Percentiles rank a stretch among this genome's conserved stretches.
Conservation (phyloP, 2,797 vertebrate genomes). For the Gallinago nigripennis region DNA sequence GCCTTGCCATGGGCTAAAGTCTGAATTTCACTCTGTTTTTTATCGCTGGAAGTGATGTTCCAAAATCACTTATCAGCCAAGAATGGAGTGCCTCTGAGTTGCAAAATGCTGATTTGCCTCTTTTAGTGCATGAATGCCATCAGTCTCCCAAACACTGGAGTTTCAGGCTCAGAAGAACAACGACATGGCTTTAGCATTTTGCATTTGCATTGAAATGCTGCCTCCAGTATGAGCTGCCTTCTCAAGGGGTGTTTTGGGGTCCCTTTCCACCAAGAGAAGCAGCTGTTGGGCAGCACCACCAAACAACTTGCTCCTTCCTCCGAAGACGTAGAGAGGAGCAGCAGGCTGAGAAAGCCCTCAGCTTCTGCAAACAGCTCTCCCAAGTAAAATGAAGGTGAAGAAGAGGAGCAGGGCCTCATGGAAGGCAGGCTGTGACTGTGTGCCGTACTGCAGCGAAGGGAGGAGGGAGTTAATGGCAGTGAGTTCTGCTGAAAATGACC, state of each 20-base stretch:
- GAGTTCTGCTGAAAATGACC: neutral
- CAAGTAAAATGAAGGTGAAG: neutral
- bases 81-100: neutral
- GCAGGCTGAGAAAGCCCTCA: neutral
- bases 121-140: neutral
- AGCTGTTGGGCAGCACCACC: neutral
- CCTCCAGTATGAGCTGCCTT: neutral
- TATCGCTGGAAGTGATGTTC: neutral
- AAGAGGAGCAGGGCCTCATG: neutral
- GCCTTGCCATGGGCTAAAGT: rapidly evolving
- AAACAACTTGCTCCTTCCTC: neutral
- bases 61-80: neutral
- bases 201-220: neutral
- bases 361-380: neutral
- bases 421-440: rapidly evolving
- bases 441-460: rapidly evolving
- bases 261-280: neutral
- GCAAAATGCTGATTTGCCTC: neutral
- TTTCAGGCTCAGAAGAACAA: neutral
- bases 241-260: neutral
- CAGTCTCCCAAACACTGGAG: neutral
- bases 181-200: rapidly evolving
- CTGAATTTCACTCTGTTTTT: neutral
- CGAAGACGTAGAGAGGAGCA: rapidly evolving
- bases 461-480: neutral